A percentile compares a stretch with the other conserved stretches of the same genome.
Evolutionary conservation across 2,888 invertebrate genomes (phyloP).

Genomic region (Archips crataeganus): DNA sequence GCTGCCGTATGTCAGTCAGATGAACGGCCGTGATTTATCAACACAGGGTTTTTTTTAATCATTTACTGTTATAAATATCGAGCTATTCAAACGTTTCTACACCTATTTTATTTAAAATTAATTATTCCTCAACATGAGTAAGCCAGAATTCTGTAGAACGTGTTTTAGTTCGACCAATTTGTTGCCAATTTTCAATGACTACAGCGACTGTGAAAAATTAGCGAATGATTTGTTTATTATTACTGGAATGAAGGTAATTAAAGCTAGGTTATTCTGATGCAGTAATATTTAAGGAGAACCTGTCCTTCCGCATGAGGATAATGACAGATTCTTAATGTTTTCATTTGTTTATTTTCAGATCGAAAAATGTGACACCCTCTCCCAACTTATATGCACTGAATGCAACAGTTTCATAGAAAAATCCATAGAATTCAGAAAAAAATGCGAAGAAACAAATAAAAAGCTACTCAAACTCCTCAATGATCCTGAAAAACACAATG

Average conservation of each 20-base stretch:
- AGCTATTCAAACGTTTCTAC: not conserved
- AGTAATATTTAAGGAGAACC: no score
- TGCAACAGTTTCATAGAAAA: not conserved
- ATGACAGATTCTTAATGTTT: no score
- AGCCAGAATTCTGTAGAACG: constrained; percentile 1
- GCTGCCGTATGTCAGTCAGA: no score
- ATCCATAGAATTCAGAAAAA: not conserved
- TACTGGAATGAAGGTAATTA: not conserved
- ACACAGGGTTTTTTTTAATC: not conserved
- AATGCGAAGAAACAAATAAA: not conserved
- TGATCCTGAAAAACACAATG: not conserved
- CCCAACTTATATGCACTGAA: not conserved
- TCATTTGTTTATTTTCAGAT: not conserved
- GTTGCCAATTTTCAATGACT: not conserved
- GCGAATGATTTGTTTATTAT: not conserved
- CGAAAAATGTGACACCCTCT: not conserved
- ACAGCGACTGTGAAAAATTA: not conserved
- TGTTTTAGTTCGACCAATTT: not conserved
- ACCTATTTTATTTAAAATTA: not conserved
- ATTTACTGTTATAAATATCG: not conserved
- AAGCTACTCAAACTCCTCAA: not conserved
- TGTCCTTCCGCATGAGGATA: no score
- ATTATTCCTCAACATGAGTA: not conserved
- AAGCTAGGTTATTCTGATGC: no score
- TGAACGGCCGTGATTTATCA: no score